A percentile compares a stretch with the other conserved stretches of the same genome.
Evolutionary conservation across 2,113 vertebrate species (phyloP).

Genomic region (Carettochelys insculpta): DNA sequence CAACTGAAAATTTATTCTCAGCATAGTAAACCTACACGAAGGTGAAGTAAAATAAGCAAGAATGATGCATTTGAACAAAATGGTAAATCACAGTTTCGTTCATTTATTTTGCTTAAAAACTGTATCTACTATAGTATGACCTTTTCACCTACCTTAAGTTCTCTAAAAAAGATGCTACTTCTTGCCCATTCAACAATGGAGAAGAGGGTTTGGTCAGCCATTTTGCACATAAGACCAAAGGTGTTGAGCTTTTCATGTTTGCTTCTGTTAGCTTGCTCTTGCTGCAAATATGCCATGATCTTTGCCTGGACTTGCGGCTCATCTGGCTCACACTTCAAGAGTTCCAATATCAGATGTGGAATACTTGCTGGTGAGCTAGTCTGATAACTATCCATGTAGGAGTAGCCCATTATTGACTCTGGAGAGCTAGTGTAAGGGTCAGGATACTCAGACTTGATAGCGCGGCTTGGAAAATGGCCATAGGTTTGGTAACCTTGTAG

Average conservation of each 20-base stretch:
- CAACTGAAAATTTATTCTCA: background rate
- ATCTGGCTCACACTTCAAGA: conserved; percentile 96
- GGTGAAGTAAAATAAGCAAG: conserved; percentile 2
- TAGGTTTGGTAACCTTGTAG: conserved; percentile 96
- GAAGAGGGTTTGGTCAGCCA: conserved; percentile 99
- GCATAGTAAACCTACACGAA: background rate
- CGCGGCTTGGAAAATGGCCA: conserved; percentile 93
- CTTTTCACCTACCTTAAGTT: conserved; percentile 90
- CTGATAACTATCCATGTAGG: conserved; percentile 93
- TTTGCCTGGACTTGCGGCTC: conserved; percentile 95
- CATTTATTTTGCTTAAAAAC: background rate
- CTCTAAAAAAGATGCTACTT: conserved; percentile 98
- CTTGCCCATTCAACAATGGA: conserved; percentile 98
- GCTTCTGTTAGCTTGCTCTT: conserved; percentile 93
- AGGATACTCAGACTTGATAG: conserved; percentile 98
- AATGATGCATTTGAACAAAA: background rate
- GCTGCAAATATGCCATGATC: conserved; percentile 94
- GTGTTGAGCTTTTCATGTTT: conserved; percentile 97
- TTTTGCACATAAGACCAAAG: conserved; percentile 98
- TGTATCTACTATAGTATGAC: background rate
- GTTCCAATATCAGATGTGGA: conserved; percentile 95
- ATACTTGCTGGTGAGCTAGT: conserved; percentile 92
- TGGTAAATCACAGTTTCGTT: background rate
- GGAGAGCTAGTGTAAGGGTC: conserved; percentile 97
- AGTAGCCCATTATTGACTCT: conserved; percentile 96